phyloP scores from a whole-genome alignment of 1,140 invertebrate genomes.

The Drosophila subpulchrella region DNA sequence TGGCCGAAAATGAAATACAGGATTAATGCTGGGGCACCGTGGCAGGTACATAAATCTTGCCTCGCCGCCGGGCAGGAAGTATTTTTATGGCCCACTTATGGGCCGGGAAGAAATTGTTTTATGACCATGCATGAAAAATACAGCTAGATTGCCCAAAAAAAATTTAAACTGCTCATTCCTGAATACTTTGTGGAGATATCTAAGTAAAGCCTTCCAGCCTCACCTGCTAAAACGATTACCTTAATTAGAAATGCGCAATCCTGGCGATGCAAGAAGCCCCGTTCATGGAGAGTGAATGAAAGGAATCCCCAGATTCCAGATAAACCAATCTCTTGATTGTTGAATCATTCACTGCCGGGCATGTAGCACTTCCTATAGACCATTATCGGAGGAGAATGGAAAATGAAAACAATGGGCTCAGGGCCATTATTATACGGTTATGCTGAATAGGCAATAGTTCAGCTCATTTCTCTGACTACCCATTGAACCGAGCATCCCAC shows the following conservation, averaged over 20 bases:
- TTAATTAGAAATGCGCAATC: background rate
- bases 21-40: slow-evolving; percentile 46
- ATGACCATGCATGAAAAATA: slow-evolving; percentile 29
- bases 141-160: slow-evolving; percentile 3
- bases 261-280: background rate
- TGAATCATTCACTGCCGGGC: background rate
- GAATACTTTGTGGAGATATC: no score
- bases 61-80: slow-evolving; percentile 38
- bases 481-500: background rate
- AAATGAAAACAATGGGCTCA: background rate
- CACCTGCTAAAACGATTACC: background rate
- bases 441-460: slow-evolving; percentile 25
- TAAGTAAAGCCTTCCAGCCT: no score
- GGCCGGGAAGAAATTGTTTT: slow-evolving; percentile 37
- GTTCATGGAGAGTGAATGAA: background rate
- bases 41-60: slow-evolving; percentile 57
- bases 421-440: background rate
- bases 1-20: slow-evolving; percentile 49
- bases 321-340: background rate
- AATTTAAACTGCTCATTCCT: background rate
- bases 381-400: background rate
- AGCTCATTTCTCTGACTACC: slow-evolving; percentile 13
- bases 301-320: background rate
- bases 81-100: slow-evolving; percentile 52
- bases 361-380: background rate